A percentile compares a stretch with the other conserved stretches of the same genome.
These are phyloP conservation scores for Haemorhous mexicanus DNA, from an alignment of 2,113 vertebrate species.

Conservation along the genomic window DNA sequence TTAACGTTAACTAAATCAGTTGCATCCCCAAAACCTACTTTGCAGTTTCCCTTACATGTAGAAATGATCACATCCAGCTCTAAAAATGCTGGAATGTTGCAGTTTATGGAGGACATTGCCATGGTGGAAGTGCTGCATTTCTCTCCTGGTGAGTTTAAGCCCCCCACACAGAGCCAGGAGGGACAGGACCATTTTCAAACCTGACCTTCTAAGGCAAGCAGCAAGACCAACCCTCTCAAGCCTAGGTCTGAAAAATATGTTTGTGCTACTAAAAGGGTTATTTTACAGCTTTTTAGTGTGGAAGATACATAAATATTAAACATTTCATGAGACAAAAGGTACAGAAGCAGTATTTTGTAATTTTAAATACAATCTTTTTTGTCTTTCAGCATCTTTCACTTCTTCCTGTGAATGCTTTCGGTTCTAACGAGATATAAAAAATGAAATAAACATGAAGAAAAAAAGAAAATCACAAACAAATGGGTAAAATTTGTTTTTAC, in stretches of 20 bases:
- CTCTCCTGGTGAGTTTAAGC: not conserved
- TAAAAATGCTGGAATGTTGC: not conserved
- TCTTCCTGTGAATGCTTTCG: not conserved
- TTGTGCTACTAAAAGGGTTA: not conserved
- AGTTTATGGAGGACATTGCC: not conserved
- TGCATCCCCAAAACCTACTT: not conserved
- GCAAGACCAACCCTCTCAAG: not conserved
- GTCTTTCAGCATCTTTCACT: not conserved
- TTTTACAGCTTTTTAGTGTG: not conserved
- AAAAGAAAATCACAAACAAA: not conserved
- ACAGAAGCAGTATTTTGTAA: conserved; percentile 8
- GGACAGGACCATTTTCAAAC: not conserved
- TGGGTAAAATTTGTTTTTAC: not conserved
- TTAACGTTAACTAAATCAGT: not conserved
- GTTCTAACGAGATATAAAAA: not conserved
- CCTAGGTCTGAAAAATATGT: not conserved
- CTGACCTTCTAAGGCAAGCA: not conserved
- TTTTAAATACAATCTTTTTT: conserved; percentile 23
- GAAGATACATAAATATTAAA: not conserved
- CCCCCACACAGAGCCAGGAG: not conserved
- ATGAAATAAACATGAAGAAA: not conserved
- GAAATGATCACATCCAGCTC: not conserved
- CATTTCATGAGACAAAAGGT: not conserved
- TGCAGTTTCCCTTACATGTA: not conserved
- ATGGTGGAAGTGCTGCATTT: not conserved